A percentile compares a stretch with the other conserved stretches of the same genome.
Evolutionary conservation across 2,888 invertebrate species (phyloP).

Genomic region (Platycheirus albimanus): DNA sequence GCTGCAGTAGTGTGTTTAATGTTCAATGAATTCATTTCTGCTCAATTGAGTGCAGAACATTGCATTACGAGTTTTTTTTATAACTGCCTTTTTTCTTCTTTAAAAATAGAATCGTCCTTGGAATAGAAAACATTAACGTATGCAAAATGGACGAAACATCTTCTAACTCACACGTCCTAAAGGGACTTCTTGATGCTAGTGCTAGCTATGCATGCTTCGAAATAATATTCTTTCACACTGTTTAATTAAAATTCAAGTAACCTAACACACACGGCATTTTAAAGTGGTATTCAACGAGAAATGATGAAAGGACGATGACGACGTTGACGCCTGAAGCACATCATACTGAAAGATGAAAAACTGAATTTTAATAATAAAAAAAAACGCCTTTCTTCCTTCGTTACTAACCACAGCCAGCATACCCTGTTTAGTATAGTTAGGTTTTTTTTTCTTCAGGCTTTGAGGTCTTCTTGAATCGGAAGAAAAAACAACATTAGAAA

Average conservation of each 20-base stretch:
- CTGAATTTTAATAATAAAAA: slow-evolving; percentile 14
- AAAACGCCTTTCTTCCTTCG: too few species aligned
- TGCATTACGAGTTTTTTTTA: slow-evolving; percentile 37
- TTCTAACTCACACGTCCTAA: slow-evolving; percentile 1
- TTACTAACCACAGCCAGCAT: too few species aligned
- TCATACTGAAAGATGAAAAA: slow-evolving; percentile 29
- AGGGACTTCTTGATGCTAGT: slow-evolving; percentile 16
- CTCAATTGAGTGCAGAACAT: slow-evolving; percentile 68
- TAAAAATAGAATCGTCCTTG: slow-evolving; percentile 60
- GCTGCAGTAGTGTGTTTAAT: slow-evolving; percentile 30
- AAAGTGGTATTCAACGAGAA: slow-evolving; percentile 35
- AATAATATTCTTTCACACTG: slow-evolving; percentile 48
- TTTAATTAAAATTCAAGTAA: slow-evolving; percentile 67
- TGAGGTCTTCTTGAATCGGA: not conserved
- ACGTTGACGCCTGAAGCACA: slow-evolving; percentile 38
- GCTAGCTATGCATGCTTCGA: slow-evolving; percentile 29
- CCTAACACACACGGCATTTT: slow-evolving; percentile 43
- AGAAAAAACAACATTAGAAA: slow-evolving; percentile 4
- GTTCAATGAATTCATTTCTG: slow-evolving; percentile 67
- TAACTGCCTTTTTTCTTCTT: slow-evolving; percentile 1
- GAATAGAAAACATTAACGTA: slow-evolving; percentile 24
- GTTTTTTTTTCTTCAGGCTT: not conserved
- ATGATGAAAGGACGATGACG: slow-evolving; percentile 56
- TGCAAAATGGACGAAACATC: slow-evolving; percentile 25
- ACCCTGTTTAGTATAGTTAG: not conserved